A percentile compares a stretch with the other conserved stretches of the same genome.
These are phyloP conservation scores for Hecatera dysodea DNA, from an alignment of 2,888 invertebrate species.

Conservation along the genomic window DNA sequence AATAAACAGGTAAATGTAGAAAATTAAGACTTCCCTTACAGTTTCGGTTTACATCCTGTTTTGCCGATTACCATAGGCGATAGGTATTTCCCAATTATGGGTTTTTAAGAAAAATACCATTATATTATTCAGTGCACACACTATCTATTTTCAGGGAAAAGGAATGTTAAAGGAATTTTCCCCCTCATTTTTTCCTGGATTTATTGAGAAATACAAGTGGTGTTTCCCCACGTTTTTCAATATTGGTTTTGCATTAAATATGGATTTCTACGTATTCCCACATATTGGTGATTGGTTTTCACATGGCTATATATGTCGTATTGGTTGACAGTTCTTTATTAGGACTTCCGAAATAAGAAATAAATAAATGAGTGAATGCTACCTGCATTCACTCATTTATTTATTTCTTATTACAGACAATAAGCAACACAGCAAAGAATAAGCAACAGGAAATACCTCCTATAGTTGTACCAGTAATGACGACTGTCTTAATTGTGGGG, in stretches of 20 bases:
- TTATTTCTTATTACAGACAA: too few relatives aligned
- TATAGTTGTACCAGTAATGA: not conserved
- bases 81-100: slow-evolving; percentile 14
- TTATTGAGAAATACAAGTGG: not conserved
- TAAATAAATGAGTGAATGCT: too few relatives aligned
- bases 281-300: not conserved
- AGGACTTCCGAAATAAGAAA: not conserved
- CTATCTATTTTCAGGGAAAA: not conserved
- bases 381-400: too few relatives aligned
- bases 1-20: slow-evolving; percentile 32
- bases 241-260: not conserved
- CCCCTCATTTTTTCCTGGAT: not conserved
- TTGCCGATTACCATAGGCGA: not conserved
- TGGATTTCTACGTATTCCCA: not conserved
- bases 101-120: slow-evolving; percentile 7
- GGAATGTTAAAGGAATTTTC: too few relatives aligned
- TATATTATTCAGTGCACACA: not conserved
- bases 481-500: not conserved
- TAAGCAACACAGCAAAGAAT: too few relatives aligned
- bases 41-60: slow-evolving; percentile 28
- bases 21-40: slow-evolving; percentile 2
- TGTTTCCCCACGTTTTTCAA: not conserved
- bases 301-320: too few relatives aligned
- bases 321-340: not conserved
- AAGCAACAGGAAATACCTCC: too few relatives aligned